These are phyloP conservation scores for Asbolus verrucosus DNA, from an alignment of 1,140 invertebrate species.

Conservation along the genomic window DNA sequence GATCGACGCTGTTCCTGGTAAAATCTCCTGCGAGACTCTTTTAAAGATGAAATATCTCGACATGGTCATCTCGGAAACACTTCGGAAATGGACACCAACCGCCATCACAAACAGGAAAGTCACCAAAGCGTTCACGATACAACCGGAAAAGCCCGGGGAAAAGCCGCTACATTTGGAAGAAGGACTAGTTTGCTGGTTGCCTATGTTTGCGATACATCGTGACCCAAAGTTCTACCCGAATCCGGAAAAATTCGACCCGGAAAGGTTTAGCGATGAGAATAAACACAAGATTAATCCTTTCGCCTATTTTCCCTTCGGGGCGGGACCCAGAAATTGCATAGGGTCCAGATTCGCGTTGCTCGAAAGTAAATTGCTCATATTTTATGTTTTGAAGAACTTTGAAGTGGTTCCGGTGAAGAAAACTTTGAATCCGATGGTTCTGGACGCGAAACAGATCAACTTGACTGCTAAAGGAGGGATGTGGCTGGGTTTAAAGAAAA, in stretches of 20 bases:
- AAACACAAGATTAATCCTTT: slow-evolving; percentile 63
- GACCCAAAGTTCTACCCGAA: slow-evolving; percentile 56
- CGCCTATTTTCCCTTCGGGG: slow-evolving; percentile 70
- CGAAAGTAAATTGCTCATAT: slow-evolving; percentile 51
- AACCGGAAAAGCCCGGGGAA: slow-evolving; percentile 38
- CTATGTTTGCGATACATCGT: slow-evolving; percentile 67
- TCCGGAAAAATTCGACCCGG: slow-evolving; percentile 72
- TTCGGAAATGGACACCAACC: slow-evolving; percentile 48
- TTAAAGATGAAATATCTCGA: slow-evolving; percentile 15
- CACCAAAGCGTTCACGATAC: slow-evolving; percentile 66
- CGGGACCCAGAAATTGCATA: slow-evolving; percentile 70
- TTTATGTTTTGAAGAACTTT: slow-evolving; percentile 57
- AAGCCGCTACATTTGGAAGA: slow-evolving; percentile 57
- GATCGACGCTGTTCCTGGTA: slow-evolving; percentile 57
- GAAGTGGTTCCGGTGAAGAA: slow-evolving; percentile 61
- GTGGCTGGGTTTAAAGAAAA: slow-evolving; percentile 56
- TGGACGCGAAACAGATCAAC: slow-evolving; percentile 59
- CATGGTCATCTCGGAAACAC: slow-evolving; percentile 47
- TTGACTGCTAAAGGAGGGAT: slow-evolving; percentile 62
- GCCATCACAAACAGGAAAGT: slow-evolving; percentile 66
- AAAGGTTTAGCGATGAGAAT: slow-evolving; percentile 65
- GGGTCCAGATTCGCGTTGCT: slow-evolving; percentile 60
- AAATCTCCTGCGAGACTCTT: slow-evolving; percentile 44
- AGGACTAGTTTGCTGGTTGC: slow-evolving; percentile 57
- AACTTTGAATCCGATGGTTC: slow-evolving; percentile 58